Evolutionary conservation across 1,140 invertebrate genomes (phyloP), one percentile per base, ranked within the genome.

Genomic region (Linepithema humile): DNA sequence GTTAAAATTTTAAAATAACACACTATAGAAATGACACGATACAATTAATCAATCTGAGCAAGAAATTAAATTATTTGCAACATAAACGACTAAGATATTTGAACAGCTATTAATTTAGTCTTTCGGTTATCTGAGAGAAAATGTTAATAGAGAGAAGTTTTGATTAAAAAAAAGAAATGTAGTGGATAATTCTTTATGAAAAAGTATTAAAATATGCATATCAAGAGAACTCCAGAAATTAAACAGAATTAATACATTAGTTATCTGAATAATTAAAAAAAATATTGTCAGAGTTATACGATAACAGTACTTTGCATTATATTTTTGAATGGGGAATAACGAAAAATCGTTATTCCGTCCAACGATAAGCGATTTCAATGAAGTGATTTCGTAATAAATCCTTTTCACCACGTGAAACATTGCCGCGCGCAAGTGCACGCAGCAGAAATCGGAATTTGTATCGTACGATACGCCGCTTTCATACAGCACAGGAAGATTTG

Each of bases 331-430:
- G 3, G 1, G 12, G 12, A 77, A n/a, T n/a, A 53, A 78, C 10
- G 17, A 53, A 50, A 53, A 50, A 38, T 65, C 23, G 45, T 23
- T 50, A 38, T 67, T 78, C 53, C 32, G 38, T 9, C 17, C 32
- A 15, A 29, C 17, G n/a, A 82, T 60, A 80, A 84, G 40, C 29
- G 43, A 55, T 35, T 23, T 29, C 32, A 43, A 69, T 77, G 60
- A 80, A 80, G 67, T 48, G 67, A 45, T 82, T 64, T 38, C 20
- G 38, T 26, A 73, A 85, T 80, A 85, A 73, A 73, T 82, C n/a
- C 29, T 38, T 69, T 20, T 38, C 77, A 17, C 57, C n/a, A 48
- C 23, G 57, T 43, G 55, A 26, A 53, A 48, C 23, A 67, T 10
- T n/a, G 64, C 26, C 32, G 7, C 57, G 74, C 35, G 43, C 32